Evolutionary conservation across 2,888 invertebrate genomes (phyloP).

Genomic region (Lithodes maja): DNA sequence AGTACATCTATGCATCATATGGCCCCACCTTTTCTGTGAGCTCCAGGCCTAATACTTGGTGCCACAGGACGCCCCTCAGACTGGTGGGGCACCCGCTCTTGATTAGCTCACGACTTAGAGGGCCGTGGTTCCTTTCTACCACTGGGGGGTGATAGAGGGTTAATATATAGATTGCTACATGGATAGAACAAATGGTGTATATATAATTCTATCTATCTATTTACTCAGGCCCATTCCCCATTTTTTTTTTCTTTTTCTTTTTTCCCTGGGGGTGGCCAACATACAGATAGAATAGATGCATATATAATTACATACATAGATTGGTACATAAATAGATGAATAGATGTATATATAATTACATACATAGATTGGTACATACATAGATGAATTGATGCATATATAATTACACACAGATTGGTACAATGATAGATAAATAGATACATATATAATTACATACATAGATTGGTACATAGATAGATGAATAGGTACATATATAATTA

Average conservation of each 20-base stretch:
- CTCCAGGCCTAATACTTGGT: constrained; percentile 84
- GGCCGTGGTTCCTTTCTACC: constrained; percentile 86
- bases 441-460: neutral
- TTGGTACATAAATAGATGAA: neutral
- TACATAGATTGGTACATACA: neutral
- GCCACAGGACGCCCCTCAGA: constrained; percentile 90
- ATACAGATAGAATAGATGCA: neutral
- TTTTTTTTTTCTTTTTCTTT: no score
- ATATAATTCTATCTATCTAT: neutral
- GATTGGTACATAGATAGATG: no score
- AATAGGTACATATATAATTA: no score
- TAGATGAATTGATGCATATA: neutral
- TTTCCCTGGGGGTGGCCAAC: neutral
- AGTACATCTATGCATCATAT: neutral
- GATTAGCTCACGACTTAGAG: constrained; percentile 91
- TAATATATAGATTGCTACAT: neutral
- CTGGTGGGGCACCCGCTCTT: constrained; percentile 89
- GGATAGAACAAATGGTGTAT: neutral
- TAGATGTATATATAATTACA: neutral
- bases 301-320: neutral
- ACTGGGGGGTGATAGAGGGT: constrained; percentile 75
- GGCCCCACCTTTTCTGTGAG: constrained; percentile 78
- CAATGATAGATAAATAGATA: neutral
- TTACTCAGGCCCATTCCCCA: no score
- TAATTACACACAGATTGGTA: neutral